Conservation (phyloP, 2,888 invertebrate species). For the Agonopterix arenella region DNA sequence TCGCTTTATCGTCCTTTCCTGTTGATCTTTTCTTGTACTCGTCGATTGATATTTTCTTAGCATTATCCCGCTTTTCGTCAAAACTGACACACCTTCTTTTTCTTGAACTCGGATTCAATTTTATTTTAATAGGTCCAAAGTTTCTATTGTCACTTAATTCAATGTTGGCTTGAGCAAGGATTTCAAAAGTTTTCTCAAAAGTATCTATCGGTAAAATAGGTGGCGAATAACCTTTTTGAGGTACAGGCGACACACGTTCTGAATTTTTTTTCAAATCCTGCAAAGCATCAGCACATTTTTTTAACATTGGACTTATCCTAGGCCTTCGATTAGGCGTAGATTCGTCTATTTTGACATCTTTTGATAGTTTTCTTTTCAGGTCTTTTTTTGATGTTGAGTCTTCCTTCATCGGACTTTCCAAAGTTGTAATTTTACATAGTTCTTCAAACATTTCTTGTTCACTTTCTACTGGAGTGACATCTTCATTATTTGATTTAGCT, state of each 20-base stretch:
- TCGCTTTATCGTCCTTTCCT: constrained; percentile 1
- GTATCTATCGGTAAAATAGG: constrained; percentile 51
- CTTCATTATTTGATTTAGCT: background rate
- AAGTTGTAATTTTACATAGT: constrained; percentile 15
- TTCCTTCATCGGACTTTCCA: background rate
- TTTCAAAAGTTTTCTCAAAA: constrained; percentile 26
- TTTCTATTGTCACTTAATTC: no score
- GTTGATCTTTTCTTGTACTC: constrained; percentile 35
- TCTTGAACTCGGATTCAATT: background rate
- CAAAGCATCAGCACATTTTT: background rate
- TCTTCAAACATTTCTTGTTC: constrained; percentile 22
- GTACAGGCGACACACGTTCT: background rate
- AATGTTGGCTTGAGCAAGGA: background rate
- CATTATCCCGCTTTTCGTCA: constrained; percentile 3
- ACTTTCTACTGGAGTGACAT: constrained; percentile 5
- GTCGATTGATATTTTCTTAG: constrained; percentile 38
- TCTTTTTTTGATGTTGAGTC: background rate
- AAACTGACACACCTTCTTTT: background rate
- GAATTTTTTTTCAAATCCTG: background rate
- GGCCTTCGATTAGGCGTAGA: background rate
- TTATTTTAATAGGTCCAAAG: no score
- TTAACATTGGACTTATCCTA: background rate
- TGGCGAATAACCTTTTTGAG: constrained; percentile 34
- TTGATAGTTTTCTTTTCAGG: background rate
- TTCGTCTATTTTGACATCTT: background rate